A percentile compares a stretch with the other conserved stretches of the same genome.
Evolutionary conservation across 1,140 invertebrate species (phyloP).

Genomic region (Apocrypta bakeri): DNA sequence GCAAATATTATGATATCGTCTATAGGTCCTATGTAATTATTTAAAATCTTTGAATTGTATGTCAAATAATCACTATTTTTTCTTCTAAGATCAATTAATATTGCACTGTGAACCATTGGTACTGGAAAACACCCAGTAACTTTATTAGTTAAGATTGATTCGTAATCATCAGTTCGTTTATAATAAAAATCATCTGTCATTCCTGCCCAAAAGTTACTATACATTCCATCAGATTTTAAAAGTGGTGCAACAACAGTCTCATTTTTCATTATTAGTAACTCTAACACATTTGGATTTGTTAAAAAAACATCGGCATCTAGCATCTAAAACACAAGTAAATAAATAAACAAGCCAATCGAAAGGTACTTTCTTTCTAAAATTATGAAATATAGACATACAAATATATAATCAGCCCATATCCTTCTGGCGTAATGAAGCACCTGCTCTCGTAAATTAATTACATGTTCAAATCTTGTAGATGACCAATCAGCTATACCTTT

Average conservation of each 20-base stretch:
- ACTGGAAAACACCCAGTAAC: conserved; percentile 87
- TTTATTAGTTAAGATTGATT: conserved; percentile 84
- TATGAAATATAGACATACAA: conserved; percentile 75
- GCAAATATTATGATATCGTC: conserved; percentile 98
- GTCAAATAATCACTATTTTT: conserved; percentile 81
- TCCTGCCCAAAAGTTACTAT: conserved; percentile 97
- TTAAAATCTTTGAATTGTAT: conserved; percentile 81
- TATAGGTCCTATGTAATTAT: conserved; percentile 82
- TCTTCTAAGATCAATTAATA: conserved; percentile 86
- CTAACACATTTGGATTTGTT: conserved; percentile 82
- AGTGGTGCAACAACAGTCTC: conserved; percentile 86
- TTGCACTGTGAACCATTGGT: conserved; percentile 93
- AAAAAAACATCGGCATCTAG: conserved; percentile 93
- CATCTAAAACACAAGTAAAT: conserved; percentile 77
- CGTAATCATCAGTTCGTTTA: conserved; percentile 89
- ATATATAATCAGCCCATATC: conserved; percentile 90
- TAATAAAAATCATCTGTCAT: conserved; percentile 94
- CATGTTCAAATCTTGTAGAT: conserved; percentile 82
- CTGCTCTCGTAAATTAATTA: conserved; percentile 88
- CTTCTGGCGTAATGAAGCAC: conserved; percentile 83
- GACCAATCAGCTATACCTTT: conserved; percentile 84
- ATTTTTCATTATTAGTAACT: conserved; percentile 80
- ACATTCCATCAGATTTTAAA: conserved; percentile 88
- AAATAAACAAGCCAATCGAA: conserved; percentile 33
- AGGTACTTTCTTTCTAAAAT: conserved; percentile 34